These are phyloP conservation scores for Laterallus jamaicensis DNA, from an alignment of 2,113 vertebrate genomes.

Conservation along the genomic window DNA sequence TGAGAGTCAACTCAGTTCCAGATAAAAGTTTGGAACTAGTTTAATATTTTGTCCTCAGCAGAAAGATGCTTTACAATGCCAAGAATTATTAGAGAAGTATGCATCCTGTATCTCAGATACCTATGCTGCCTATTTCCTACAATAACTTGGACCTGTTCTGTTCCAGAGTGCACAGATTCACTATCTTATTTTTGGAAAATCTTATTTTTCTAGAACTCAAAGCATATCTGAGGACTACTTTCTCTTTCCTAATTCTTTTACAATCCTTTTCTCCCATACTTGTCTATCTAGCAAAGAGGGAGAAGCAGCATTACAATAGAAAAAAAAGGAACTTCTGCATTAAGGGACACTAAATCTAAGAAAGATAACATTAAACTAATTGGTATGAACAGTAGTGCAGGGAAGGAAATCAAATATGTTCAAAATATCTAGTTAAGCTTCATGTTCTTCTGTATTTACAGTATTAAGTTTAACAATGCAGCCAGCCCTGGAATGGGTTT, in stretches of 20 bases:
- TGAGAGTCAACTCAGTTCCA: not conserved
- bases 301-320: not conserved
- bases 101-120: not conserved
- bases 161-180: not conserved
- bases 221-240: not conserved
- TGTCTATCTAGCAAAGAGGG: not conserved
- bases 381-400: not conserved
- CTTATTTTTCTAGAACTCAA: not conserved
- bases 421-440: not conserved
- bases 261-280: not conserved
- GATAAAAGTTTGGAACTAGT: not conserved
- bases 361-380: not conserved
- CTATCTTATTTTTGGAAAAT: not conserved
- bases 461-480: not conserved
- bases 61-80: not conserved
- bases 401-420: not conserved
- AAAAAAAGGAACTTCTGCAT: not conserved
- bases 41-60: not conserved
- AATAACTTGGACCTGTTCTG: not conserved
- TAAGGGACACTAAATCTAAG: not conserved
- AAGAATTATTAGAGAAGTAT: not conserved
- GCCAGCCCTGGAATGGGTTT: not conserved
- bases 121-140: not conserved
- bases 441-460: not conserved
- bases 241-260: not conserved